A percentile compares a stretch with the other conserved stretches of the same genome.
Evolutionary conservation across 2,113 vertebrate species (phyloP).

Genomic region (Electrona antarctica): DNA sequence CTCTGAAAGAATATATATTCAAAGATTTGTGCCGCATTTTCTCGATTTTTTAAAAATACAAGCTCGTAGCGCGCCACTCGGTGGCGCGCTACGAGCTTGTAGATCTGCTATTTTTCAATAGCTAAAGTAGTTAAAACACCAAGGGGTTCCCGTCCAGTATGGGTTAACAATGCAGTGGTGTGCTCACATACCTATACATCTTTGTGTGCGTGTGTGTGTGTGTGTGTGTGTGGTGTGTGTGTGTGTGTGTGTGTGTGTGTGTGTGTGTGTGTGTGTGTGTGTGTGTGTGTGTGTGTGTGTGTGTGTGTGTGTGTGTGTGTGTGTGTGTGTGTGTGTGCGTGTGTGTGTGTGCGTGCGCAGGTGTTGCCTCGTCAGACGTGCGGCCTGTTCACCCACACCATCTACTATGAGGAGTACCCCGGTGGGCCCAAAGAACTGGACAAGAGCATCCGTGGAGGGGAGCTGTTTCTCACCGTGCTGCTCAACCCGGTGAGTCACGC

Average conservation of each 20-base stretch:
- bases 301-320: conserved; percentile 42
- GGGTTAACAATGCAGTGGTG: too few species aligned
- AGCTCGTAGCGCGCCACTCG: too few species aligned
- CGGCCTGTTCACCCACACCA: conserved; percentile 96
- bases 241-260: conserved; percentile 41
- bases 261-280: conserved; percentile 44
- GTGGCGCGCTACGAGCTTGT: too few species aligned
- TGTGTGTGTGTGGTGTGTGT: conserved; percentile 41
- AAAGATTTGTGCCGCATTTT: too few species aligned
- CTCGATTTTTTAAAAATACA: too few species aligned
- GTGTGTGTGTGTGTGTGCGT: conserved; percentile 22
- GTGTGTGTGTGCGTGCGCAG: conserved; percentile 71
- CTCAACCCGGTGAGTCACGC: conserved; percentile 92
- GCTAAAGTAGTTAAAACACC: too few species aligned
- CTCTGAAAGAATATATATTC: too few species aligned
- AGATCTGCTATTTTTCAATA: too few species aligned
- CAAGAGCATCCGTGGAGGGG: conserved; percentile 94
- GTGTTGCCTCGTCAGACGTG: conserved; percentile 97
- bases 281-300: conserved; percentile 41
- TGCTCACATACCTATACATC: too few species aligned
- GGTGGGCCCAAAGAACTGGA: conserved; percentile 95
- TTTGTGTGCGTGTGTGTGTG: conserved; percentile 24
- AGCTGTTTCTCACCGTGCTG: conserved; percentile 94
- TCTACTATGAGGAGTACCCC: conserved; percentile 98
- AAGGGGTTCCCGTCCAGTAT: too few species aligned